Conservation (phyloP, 2,797 vertebrate genomes). For the Acomys russatus region DNA sequence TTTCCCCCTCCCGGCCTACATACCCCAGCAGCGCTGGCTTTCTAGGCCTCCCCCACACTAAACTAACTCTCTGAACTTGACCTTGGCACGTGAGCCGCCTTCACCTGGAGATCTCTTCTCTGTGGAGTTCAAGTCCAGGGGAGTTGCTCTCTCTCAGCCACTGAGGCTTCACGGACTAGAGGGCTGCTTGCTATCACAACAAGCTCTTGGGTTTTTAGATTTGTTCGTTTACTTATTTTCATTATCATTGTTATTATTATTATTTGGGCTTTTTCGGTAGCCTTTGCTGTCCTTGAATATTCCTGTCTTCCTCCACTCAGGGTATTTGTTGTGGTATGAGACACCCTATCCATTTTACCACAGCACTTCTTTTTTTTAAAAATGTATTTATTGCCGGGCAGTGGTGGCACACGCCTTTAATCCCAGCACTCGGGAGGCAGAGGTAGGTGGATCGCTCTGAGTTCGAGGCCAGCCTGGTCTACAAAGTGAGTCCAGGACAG, state of each 20-base stretch:
- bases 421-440: too few relatives aligned
- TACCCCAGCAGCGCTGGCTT: not conserved
- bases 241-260: not conserved
- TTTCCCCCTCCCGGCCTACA: not conserved
- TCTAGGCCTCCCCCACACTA: not conserved
- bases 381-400: too few relatives aligned
- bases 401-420: too few relatives aligned
- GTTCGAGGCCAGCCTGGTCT: too few relatives aligned
- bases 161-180: not conserved
- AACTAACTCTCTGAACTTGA: not conserved
- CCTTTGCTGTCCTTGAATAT: not conserved
- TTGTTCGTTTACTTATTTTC: not conserved
- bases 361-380: not conserved
- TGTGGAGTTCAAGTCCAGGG: not conserved
- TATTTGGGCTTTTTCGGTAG: not conserved
- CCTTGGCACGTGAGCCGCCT: not conserved
- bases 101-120: not conserved
- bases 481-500: too few relatives aligned
- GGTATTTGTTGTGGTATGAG: not conserved
- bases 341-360: not conserved
- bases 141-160: not conserved
- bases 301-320: not conserved
- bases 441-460: too few relatives aligned
- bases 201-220: not conserved
- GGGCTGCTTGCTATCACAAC: not conserved